These are phyloP conservation scores for Drosophila colorata DNA, from an alignment of 2,888 invertebrate genomes.

Conservation along the genomic window DNA sequence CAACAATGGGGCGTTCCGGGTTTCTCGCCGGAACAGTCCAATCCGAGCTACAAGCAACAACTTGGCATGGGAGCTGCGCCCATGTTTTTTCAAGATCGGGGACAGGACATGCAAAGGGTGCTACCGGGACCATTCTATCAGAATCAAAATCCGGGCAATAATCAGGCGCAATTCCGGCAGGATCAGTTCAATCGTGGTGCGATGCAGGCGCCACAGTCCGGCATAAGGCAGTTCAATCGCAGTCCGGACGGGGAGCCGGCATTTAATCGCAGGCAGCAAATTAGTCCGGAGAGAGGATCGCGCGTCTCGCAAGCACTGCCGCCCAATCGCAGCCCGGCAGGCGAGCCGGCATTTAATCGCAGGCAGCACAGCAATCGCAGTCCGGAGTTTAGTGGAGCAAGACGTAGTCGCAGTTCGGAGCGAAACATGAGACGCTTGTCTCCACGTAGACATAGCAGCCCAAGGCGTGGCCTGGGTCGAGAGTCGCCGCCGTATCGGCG, in stretches of 20 bases:
- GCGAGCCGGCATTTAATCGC: not conserved
- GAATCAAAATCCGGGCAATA: not conserved
- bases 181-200: not conserved
- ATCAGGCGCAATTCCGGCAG: not conserved
- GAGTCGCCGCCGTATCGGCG: not conserved
- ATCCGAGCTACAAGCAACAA: not conserved
- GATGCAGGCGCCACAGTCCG: not conserved
- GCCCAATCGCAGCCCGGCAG: not conserved
- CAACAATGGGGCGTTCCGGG: not conserved
- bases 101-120: no score
- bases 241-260: not conserved
- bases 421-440: not conserved
- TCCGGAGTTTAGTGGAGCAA: not conserved
- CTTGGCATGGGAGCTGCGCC: slow-evolving; percentile 1
- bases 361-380: slow-evolving; percentile 1
- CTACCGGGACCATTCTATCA: not conserved
- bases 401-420: not conserved
- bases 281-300: not conserved
- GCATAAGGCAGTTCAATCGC: slow-evolving; percentile 1
- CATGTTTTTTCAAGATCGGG: not conserved
- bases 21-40: not conserved
- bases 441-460: not conserved
- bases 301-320: not conserved
- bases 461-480: not conserved
- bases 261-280: not conserved